phyloP scores from a whole-genome alignment of 2,113 vertebrate genomes.

The Hemichromis elongatus region DNA sequence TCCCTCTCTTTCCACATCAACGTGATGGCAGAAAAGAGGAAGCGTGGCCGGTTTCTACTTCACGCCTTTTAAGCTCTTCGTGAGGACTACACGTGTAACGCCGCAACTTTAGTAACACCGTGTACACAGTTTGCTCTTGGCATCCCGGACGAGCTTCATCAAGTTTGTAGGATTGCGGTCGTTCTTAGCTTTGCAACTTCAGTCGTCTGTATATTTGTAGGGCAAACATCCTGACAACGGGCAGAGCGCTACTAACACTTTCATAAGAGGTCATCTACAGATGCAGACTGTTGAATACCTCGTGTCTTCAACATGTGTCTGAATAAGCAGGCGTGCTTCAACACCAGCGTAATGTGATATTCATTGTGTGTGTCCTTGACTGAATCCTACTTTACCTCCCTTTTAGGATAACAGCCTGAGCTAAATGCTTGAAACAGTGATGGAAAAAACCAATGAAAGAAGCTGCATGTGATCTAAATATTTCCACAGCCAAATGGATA shows the following conservation, averaged over 20 bases:
- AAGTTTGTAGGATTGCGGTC: background rate
- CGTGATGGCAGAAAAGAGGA: constrained; percentile 12
- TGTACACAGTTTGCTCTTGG: background rate
- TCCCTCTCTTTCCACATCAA: constrained; percentile 26
- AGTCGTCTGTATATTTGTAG: background rate
- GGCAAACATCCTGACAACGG: background rate
- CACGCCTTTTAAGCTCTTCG: constrained; percentile 5
- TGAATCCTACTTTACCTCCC: background rate
- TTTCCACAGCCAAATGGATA: background rate
- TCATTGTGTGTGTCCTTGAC: background rate
- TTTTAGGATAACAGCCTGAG: background rate
- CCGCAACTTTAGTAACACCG: background rate
- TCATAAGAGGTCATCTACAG: constrained; percentile 9
- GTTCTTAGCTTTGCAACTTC: background rate
- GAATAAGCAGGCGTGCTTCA: background rate
- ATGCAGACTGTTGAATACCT: background rate
- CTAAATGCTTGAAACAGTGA: background rate
- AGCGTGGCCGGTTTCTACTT: background rate
- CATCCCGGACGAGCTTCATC: background rate
- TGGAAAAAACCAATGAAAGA: background rate
- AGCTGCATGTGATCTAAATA: background rate
- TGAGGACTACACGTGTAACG: background rate
- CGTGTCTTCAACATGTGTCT: background rate
- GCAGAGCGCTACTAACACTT: background rate
- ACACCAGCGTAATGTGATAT: constrained; percentile 9